Base-by-base conservation (phyloP, 2,888 invertebrate genomes). In the Latheticus oryzae region DNA sequence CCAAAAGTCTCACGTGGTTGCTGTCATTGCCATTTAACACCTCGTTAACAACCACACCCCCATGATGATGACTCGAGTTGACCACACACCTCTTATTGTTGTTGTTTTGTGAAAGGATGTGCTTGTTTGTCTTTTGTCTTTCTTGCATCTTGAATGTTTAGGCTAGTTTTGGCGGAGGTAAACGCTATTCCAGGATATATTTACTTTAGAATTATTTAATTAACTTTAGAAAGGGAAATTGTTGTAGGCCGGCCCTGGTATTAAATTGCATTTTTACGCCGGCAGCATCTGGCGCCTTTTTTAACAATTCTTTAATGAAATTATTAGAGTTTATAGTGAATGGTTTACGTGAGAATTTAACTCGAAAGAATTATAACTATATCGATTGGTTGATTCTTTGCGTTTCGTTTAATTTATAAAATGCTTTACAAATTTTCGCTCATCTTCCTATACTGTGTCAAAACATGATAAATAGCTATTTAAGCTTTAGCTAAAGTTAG, bases 1-100 rank as follows among this genome's bases (percentile, higher is more conserved):
- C 52, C 48, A 13, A 52, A n/a, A 53, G 33, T 53, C 58, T 64
- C 64, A 64, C 64, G 64, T 64, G 64, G 62, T 48, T 33, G 45
- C 37, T 54, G 61, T 55, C 56, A 56, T 58, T 54, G 48, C 54
- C 59, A 51, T 58, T 55, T 60, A 58, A 59, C 52, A 55, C 35
- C 50, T 42, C 37, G 30, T 50, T 12, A 32, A 17, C 32, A 32
- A 55, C 55, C 60, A 56, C 60, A 56, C 60, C 60, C 57, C 62
- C 60, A 13, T 24, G 17, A 26, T 40, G 32, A 45, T 35, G 35
- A 21, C 43, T 32, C 15, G 35, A 40, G 37, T 55, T 55, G 47
- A 55, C 47, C 48, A 23, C 38, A 24, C 17, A 15, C 11, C 15
- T 26, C 21, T 35, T 16, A n/a, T n/a, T n/a, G n/a, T n/a, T n/a